Conservation (phyloP, 2,888 invertebrate genomes). For the Netelia inedita region DNA sequence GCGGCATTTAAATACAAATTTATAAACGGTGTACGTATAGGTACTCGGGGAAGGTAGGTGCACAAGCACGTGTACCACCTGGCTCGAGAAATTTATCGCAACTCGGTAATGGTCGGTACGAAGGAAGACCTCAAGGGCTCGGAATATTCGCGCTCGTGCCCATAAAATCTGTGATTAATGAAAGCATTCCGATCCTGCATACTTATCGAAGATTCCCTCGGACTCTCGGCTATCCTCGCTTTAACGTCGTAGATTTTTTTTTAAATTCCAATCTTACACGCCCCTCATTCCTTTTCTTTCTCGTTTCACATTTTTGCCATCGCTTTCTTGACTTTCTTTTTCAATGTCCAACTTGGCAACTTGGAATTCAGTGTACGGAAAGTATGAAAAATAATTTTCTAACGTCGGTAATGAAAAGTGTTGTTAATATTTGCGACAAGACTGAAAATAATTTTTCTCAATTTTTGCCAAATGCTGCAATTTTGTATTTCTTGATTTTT, state of each 20-base stretch:
- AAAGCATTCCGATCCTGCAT: neutral
- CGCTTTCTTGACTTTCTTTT: neutral
- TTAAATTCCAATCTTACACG: neutral
- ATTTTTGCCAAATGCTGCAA: no score
- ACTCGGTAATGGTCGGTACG: neutral
- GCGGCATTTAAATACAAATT: constrained; percentile 48
- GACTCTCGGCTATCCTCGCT: neutral
- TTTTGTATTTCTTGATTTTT: no score
- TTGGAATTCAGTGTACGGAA: no score
- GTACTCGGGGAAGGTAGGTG: neutral
- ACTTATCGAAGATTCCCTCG: neutral
- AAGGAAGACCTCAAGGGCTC: constrained; percentile 21
- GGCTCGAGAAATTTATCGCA: constrained; percentile 43
- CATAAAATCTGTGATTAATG: constrained; percentile 56
- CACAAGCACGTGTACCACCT: neutral
- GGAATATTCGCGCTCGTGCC: constrained; percentile 25
- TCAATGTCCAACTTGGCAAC: no score
- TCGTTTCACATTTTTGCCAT: neutral
- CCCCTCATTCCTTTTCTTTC: neutral
- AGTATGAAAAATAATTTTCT: no score
- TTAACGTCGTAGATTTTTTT: constrained; percentile 30
- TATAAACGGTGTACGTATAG: constrained; percentile 19
- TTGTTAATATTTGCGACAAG: no score
- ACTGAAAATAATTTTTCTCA: no score
- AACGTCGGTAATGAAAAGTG: no score